Evolutionary conservation across 1,140 invertebrate genomes (phyloP).

Genomic region (Mamestra configurata): DNA sequence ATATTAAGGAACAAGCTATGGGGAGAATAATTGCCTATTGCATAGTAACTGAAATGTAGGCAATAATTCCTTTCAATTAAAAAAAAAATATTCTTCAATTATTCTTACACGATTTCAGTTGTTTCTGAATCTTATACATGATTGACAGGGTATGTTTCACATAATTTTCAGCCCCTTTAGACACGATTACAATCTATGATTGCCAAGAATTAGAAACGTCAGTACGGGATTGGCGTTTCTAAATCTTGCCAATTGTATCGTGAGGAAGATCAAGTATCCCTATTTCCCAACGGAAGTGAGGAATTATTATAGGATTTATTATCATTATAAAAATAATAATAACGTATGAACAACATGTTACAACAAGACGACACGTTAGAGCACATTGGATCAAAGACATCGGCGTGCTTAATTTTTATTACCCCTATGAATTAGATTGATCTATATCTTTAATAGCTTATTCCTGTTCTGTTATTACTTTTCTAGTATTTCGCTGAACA

Average conservation of each 20-base stretch:
- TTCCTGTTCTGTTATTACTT: conserved; percentile 12
- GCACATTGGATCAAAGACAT: conserved; percentile 35
- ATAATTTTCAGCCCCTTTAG: neutral
- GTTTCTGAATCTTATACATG: no score
- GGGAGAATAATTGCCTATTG: no score
- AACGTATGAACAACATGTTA: conserved; percentile 7
- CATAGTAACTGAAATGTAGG: no score
- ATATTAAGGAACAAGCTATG: no score
- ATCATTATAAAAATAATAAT: neutral
- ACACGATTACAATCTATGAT: neutral
- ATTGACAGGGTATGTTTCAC: no score
- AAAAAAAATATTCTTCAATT: no score
- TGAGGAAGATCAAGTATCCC: neutral
- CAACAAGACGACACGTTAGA: neutral
- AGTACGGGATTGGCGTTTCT: neutral
- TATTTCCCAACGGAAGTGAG: neutral
- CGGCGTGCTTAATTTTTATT: conserved; percentile 20
- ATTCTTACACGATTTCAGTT: no score
- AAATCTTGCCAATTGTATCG: neutral
- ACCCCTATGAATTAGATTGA: conserved; percentile 5
- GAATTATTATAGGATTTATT: neutral
- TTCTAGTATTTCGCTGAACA: neutral
- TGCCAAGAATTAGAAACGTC: neutral
- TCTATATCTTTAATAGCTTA: conserved; percentile 1
- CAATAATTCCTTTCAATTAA: no score